phyloP scores from a whole-genome alignment of 2,797 vertebrate genomes.

The Hapalemur alaotrensis region DNA sequence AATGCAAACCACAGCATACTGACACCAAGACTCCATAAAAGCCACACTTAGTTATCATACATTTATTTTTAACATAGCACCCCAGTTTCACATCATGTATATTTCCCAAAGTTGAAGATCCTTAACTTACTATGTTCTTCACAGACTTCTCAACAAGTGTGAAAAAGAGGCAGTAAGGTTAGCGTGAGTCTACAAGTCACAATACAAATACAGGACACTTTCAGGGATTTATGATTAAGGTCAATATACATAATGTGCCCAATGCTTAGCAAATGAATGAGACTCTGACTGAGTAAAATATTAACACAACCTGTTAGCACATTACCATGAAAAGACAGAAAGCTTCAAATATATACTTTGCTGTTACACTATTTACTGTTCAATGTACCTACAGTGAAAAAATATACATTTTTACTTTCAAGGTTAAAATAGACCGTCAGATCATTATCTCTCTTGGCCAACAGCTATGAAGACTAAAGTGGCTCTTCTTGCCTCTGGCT shows the following conservation, averaged over 20 bases:
- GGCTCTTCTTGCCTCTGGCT: slow-evolving; percentile 53
- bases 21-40: slow-evolving; percentile 52
- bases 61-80: slow-evolving; percentile 83
- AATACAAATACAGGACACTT: slow-evolving; percentile 80
- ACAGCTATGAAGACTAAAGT: slow-evolving; percentile 37
- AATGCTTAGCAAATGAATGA: slow-evolving; percentile 75
- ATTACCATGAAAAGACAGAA: slow-evolving; percentile 79
- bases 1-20: slow-evolving; percentile 55
- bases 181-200: slow-evolving; percentile 81
- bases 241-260: slow-evolving; percentile 75
- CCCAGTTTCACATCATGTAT: slow-evolving; percentile 79
- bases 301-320: slow-evolving; percentile 75
- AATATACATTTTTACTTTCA: slow-evolving; percentile 80
- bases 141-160: slow-evolving; percentile 80
- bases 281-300: slow-evolving; percentile 76
- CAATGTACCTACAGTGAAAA: slow-evolving; percentile 77
- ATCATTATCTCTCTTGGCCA: slow-evolving; percentile 64
- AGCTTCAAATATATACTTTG: slow-evolving; percentile 81
- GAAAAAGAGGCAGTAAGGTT: slow-evolving; percentile 81
- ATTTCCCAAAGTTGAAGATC: slow-evolving; percentile 79
- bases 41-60: slow-evolving; percentile 63
- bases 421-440: slow-evolving; percentile 78
- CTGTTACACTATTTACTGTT: slow-evolving; percentile 72
- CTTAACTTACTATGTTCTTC: slow-evolving; percentile 77
- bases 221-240: slow-evolving; percentile 67